Evolutionary conservation across 2,888 invertebrate species (phyloP).

Genomic region (Capitulum mitella): DNA sequence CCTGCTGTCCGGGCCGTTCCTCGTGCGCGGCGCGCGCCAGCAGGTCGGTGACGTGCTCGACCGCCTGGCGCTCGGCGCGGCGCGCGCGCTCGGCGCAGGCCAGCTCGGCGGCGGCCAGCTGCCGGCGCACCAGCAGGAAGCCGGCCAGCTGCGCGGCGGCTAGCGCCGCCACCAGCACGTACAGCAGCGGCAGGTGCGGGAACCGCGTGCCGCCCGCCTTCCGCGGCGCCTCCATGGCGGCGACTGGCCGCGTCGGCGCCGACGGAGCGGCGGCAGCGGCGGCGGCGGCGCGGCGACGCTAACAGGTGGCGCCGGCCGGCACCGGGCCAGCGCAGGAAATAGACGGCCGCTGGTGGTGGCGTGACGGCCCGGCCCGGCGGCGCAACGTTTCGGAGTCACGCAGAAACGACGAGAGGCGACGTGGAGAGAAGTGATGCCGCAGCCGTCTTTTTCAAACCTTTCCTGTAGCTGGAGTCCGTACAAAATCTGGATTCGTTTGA

Average conservation of each 20-base stretch:
- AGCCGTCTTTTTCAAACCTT: too few relatives aligned
- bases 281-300: neutral
- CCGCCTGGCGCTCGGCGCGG: neutral
- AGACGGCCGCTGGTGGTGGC: neutral
- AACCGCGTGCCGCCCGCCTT: constrained; percentile 28
- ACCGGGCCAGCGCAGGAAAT: constrained; percentile 6
- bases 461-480: too few relatives aligned
- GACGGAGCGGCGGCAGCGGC: neutral
- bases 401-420: too few relatives aligned
- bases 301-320: neutral
- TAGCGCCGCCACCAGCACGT: constrained; percentile 15
- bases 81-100: neutral
- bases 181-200: constrained; percentile 21
- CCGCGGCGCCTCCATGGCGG: constrained; percentile 27
- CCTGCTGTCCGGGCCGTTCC: neutral
- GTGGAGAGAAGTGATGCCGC: too few relatives aligned
- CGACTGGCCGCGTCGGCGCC: neutral
- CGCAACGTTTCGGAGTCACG: neutral
- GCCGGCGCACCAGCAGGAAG: neutral
- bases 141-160: constrained; percentile 9
- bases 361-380: neutral
- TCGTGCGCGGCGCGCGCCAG: neutral
- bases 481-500: too few relatives aligned
- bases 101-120: neutral
- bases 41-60: neutral